These are phyloP conservation scores for Heliangelus exortis DNA, from an alignment of 2,797 vertebrate genomes.

Conservation along the genomic window DNA sequence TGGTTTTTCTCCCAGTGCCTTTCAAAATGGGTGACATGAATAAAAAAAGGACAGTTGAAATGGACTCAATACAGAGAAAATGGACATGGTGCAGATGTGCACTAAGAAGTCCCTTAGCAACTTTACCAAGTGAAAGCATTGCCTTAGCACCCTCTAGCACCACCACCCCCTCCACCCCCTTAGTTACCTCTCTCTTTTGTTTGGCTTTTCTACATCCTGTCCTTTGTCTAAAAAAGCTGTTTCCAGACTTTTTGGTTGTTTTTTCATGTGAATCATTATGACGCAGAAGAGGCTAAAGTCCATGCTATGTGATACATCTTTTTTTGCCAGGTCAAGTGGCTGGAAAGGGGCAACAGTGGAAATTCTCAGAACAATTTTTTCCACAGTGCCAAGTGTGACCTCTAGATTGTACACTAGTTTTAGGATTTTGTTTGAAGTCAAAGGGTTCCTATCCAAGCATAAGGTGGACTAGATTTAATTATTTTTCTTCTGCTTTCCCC, in stretches of 20 bases:
- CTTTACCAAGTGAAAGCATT: neutral
- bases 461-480: neutral
- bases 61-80: neutral
- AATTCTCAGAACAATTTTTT: neutral
- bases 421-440: neutral
- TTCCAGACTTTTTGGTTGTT: neutral
- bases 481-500: neutral
- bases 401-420: neutral
- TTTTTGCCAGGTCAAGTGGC: neutral
- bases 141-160: neutral
- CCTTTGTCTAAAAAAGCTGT: neutral
- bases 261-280: neutral
- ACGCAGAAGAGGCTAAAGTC: neutral
- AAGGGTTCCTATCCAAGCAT: neutral
- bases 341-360: neutral
- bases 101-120: neutral
- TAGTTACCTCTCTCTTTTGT: neutral
- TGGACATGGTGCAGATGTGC: neutral
- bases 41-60: neutral
- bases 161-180: no score
- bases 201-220: neutral
- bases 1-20: neutral
- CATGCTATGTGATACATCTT: rapidly evolving
- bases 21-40: neutral
- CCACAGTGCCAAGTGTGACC: neutral